These are phyloP conservation scores for Suncus etruscus DNA, from an alignment of 2,113 vertebrate genomes.

Conservation along the genomic window DNA sequence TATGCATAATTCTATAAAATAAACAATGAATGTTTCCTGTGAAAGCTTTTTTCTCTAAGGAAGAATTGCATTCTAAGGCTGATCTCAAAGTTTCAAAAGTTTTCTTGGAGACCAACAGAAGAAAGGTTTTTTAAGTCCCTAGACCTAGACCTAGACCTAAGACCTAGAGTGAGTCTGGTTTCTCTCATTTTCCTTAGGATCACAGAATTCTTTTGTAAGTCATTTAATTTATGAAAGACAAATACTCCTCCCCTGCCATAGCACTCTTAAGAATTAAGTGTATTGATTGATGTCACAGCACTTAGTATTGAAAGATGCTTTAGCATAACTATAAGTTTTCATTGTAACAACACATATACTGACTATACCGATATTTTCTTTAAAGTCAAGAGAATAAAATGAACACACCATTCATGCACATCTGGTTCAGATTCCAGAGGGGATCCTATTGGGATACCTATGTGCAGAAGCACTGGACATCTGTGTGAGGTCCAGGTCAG, in stretches of 20 bases:
- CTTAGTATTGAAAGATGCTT: neutral
- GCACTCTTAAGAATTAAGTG: neutral
- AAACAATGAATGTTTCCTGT: neutral
- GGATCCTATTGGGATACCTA: too few species aligned
- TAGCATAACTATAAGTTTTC: neutral
- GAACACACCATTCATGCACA: too few species aligned
- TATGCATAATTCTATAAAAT: neutral
- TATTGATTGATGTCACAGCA: neutral
- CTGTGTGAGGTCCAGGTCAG: neutral
- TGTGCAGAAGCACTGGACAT: too few species aligned
- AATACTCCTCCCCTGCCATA: neutral
- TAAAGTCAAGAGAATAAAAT: neutral
- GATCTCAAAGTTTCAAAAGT: conserved; percentile 7
- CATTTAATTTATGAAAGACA: conserved; percentile 17
- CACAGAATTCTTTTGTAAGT: neutral
- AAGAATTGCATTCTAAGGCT: neutral
- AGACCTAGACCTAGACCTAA: too few species aligned
- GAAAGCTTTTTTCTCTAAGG: conserved; percentile 2
- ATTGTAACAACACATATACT: neutral
- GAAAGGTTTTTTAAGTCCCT: conserved; percentile 40
- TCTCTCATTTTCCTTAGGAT: conserved; percentile 15
- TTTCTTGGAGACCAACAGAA: conserved; percentile 32
- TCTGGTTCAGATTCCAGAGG: too few species aligned
- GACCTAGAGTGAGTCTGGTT: neutral
- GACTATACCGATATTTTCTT: neutral